phyloP scores from a whole-genome alignment of 1,140 invertebrate species.

The Oncopodura yosiiana region DNA sequence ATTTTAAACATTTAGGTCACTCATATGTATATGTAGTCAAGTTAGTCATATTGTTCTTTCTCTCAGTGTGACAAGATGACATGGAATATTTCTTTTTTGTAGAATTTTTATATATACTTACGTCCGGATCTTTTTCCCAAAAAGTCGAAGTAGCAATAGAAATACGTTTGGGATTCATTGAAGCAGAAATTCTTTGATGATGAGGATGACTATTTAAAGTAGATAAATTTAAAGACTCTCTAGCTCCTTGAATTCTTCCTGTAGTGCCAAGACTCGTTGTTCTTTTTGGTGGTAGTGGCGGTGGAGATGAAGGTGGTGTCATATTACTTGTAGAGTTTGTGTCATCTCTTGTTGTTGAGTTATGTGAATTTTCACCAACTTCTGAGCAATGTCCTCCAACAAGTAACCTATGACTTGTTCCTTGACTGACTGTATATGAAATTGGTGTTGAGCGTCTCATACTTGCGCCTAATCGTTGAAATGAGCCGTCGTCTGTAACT shows the following conservation, averaged over 20 bases:
- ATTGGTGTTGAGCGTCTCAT: no score
- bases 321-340: no score
- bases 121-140: conserved; percentile 29
- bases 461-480: no score
- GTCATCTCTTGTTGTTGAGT: no score
- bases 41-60: conserved; percentile 6
- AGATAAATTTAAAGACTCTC: no score
- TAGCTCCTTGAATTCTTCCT: no score
- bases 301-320: conserved; percentile 12
- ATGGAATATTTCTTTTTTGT: background rate
- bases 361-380: conserved; percentile 7
- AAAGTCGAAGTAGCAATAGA: conserved; percentile 30
- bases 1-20: background rate
- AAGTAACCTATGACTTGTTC: conserved; percentile 3
- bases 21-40: no score
- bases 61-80: background rate
- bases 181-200: no score
- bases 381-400: background rate
- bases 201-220: no score
- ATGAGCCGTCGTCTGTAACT: no score
- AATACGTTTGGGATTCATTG: conserved; percentile 28
- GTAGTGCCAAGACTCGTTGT: no score
- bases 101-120: conserved; percentile 10
- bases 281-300: conserved; percentile 22
- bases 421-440: conserved; percentile 9